phyloP scores from a whole-genome alignment of 2,888 invertebrate species.

The Pristionchus exspectatus region DNA sequence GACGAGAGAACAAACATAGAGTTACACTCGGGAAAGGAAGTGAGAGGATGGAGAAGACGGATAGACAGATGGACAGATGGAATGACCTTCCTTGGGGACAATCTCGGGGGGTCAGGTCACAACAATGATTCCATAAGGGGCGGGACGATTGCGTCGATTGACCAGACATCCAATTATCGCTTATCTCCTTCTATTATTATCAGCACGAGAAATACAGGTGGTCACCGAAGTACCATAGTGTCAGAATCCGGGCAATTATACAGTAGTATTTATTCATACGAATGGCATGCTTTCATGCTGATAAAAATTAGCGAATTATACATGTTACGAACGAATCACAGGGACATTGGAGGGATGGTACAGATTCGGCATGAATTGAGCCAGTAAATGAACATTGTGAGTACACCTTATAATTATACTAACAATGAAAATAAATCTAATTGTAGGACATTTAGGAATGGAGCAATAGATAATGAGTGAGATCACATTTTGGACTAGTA shows the following conservation, averaged over 20 bases:
- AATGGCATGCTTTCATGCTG: conserved; percentile 29
- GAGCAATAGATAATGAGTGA: not conserved
- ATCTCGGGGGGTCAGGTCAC: not conserved
- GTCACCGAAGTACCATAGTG: not conserved
- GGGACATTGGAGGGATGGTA: not conserved
- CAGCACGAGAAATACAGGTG: not conserved
- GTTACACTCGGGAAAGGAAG: conserved; percentile 34
- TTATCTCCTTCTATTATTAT: not conserved
- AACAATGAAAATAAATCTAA: not conserved
- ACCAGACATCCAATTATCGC: not conserved
- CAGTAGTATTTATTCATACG: conserved; percentile 16
- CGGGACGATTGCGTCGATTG: not conserved
- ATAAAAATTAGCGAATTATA: conserved; percentile 7
- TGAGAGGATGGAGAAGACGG: not conserved
- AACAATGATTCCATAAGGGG: not conserved
- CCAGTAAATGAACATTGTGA: not conserved
- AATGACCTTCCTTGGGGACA: not conserved
- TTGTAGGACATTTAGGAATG: not conserved
- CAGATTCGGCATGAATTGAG: not conserved
- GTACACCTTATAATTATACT: not conserved
- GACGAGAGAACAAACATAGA: not conserved
- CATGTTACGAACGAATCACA: not conserved
- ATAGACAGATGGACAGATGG: not conserved
- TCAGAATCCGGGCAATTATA: not conserved
- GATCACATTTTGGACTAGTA: not conserved